phyloP scores from a whole-genome alignment of 2,888 invertebrate genomes.

The Magallana nippona region DNA sequence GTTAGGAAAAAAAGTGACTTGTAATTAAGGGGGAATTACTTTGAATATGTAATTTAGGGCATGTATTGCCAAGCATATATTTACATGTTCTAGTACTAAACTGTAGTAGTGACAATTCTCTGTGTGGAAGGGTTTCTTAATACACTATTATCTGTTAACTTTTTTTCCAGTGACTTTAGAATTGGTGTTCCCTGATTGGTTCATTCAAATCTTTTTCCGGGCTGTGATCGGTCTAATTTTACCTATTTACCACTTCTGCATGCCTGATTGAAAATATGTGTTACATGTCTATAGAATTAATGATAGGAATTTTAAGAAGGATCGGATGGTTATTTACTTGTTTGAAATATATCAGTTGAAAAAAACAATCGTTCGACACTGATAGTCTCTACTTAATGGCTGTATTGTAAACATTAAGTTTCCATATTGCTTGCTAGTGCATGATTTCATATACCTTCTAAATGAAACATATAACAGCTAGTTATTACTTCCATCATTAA shows the following conservation, averaged over 20 bases:
- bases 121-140: conserved; percentile 29
- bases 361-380: neutral
- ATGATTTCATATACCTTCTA: conserved; percentile 20
- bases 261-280: conserved; percentile 18
- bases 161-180: conserved; percentile 43
- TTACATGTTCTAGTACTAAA: conserved; percentile 33
- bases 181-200: conserved; percentile 38
- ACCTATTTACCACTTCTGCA: conserved; percentile 47
- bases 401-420: neutral
- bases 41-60: conserved; percentile 2
- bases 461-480: neutral
- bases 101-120: conserved; percentile 12
- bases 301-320: neutral
- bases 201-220: conserved; percentile 30
- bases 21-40: neutral
- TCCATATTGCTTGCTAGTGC: conserved; percentile 27
- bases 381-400: neutral
- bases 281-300: conserved; percentile 2
- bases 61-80: conserved; percentile 35
- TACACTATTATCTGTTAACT: conserved; percentile 35
- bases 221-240: conserved; percentile 37
- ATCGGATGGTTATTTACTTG: neutral
- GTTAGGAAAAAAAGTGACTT: neutral
- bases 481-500: neutral
- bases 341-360: no score